These are phyloP conservation scores for Ligdia adustata DNA, from an alignment of 2,888 invertebrate species.

Conservation along the genomic window DNA sequence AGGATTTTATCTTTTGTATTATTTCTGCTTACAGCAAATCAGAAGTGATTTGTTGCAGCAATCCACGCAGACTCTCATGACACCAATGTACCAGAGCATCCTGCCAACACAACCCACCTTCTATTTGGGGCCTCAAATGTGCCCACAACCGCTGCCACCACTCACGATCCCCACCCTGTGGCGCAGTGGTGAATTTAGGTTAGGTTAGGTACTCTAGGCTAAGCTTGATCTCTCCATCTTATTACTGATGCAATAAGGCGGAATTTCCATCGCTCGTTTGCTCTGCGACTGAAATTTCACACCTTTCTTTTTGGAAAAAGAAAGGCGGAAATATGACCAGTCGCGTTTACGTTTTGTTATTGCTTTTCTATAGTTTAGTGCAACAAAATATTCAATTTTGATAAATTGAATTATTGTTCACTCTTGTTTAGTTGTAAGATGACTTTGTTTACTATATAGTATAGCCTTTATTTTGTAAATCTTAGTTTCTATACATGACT, in stretches of 20 bases:
- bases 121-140: slow-evolving; percentile 42
- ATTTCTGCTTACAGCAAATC: too few species aligned
- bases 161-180: slow-evolving; percentile 52
- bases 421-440: background rate
- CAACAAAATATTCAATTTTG: slow-evolving; percentile 13
- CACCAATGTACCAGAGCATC: slow-evolving; percentile 50
- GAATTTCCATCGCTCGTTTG: background rate
- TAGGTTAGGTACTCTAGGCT: background rate
- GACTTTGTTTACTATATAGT: too few species aligned
- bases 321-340: background rate
- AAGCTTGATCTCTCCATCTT: slow-evolving; percentile 11
- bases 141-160: slow-evolving; percentile 51
- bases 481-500: too few species aligned
- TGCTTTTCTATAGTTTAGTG: slow-evolving; percentile 8
- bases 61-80: too few species aligned
- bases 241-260: slow-evolving; percentile 17
- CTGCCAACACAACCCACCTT: too few species aligned
- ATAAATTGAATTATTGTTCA: slow-evolving; percentile 16
- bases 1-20: too few species aligned
- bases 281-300: slow-evolving; percentile 32
- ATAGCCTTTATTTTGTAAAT: too few species aligned
- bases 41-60: too few species aligned
- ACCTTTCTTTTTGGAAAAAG: slow-evolving; percentile 37
- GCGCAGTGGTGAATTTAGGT: slow-evolving; percentile 47
- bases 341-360: background rate